These are phyloP conservation scores for Himalopsyche phryganea DNA, from an alignment of 1,140 invertebrate species.

Conservation along the genomic window DNA sequence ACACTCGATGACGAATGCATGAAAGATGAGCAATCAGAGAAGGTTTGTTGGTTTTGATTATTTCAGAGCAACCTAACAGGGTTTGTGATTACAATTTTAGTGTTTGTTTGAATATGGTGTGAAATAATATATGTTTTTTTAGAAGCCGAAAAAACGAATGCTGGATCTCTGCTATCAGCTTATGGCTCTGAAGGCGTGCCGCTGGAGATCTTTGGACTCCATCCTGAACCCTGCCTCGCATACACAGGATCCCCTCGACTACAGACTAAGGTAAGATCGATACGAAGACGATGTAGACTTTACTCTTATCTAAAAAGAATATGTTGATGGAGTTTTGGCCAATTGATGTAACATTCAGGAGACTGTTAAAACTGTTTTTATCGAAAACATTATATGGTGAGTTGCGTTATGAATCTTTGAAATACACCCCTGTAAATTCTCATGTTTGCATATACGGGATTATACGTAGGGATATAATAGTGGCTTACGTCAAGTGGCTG, in stretches of 20 bases:
- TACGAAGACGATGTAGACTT: background rate
- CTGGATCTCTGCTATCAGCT: conserved; percentile 83
- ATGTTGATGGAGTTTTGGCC: background rate
- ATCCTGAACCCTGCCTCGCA: conserved; percentile 74
- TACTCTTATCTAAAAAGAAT: background rate
- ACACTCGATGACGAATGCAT: no score
- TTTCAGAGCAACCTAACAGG: background rate
- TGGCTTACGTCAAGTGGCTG: no score
- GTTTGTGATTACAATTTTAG: no score
- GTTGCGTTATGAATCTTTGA: no score
- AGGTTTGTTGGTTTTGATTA: background rate
- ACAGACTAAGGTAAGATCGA: conserved; percentile 60
- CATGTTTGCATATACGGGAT: no score
- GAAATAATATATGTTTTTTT: conserved; percentile 1
- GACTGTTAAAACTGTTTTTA: no score
- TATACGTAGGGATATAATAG: no score
- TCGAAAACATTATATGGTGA: no score
- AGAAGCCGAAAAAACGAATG: conserved; percentile 37
- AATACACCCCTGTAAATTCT: no score
- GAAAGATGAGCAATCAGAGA: no score
- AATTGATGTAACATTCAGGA: no score
- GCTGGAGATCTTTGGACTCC: conserved; percentile 61
- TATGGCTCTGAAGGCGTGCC: conserved; percentile 68
- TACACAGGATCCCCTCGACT: conserved; percentile 78
- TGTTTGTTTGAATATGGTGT: background rate